phyloP scores from a whole-genome alignment of 1,140 invertebrate genomes.

The Lethocerus indicus region DNA sequence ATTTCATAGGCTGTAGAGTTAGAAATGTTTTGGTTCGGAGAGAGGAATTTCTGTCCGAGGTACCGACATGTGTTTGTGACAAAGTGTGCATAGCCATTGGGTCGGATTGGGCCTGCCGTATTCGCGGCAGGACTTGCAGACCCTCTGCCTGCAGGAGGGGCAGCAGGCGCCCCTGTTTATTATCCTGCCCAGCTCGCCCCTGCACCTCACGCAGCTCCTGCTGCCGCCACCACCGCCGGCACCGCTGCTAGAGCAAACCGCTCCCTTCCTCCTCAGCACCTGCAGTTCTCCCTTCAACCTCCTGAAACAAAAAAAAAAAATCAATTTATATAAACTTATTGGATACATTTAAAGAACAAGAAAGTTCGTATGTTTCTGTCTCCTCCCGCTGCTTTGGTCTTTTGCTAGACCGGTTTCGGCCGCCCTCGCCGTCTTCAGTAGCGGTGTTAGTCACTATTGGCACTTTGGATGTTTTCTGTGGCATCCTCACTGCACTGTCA shows the following conservation, averaged over 20 bases:
- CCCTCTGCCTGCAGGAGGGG: slow-evolving; percentile 43
- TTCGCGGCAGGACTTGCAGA: slow-evolving; percentile 56
- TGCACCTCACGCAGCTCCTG: slow-evolving; percentile 48
- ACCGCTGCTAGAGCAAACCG: slow-evolving; percentile 26
- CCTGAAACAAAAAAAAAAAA: slow-evolving; percentile 28
- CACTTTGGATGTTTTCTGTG: too few relatives aligned
- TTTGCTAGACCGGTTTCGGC: too few relatives aligned
- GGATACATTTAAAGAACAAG: too few relatives aligned
- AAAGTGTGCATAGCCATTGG: slow-evolving; percentile 57
- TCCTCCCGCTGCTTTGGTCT: too few relatives aligned
- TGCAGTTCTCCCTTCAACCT: slow-evolving; percentile 44
- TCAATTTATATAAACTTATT: too few relatives aligned
- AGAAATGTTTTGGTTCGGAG: too few relatives aligned
- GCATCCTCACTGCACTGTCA: too few relatives aligned
- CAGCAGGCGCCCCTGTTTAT: slow-evolving; percentile 57
- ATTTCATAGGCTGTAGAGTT: too few relatives aligned
- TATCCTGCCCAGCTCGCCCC: slow-evolving; percentile 48
- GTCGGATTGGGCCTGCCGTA: slow-evolving; percentile 33
- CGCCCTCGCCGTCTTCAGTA: too few relatives aligned
- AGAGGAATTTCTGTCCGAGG: too few relatives aligned
- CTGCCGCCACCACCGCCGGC: slow-evolving; percentile 21
- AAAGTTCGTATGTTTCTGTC: too few relatives aligned
- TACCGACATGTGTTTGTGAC: slow-evolving; percentile 60
- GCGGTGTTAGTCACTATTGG: too few relatives aligned
- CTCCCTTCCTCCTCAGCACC: slow-evolving; percentile 36